Evolutionary conservation across 2,888 invertebrate species (phyloP).

Genomic region (Tyria jacobaeae): DNA sequence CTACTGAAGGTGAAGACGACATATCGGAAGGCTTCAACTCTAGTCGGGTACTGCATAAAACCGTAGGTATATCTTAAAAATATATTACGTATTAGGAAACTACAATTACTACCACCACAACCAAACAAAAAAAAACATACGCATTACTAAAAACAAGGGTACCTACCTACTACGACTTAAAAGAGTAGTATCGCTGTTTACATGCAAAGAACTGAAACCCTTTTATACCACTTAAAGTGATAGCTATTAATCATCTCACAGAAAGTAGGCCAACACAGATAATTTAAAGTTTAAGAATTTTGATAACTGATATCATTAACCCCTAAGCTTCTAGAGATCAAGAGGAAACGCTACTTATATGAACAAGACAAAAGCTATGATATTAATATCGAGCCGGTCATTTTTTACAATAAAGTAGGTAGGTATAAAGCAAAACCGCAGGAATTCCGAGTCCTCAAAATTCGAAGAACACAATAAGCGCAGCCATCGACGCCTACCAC

Average conservation of each 20-base stretch:
- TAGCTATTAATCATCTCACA: conserved; percentile 5
- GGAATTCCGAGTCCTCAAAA: conserved; percentile 58
- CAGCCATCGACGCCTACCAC: conserved; percentile 78
- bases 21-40: too few relatives aligned
- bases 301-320: not conserved
- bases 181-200: not conserved
- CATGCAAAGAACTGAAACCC: not conserved
- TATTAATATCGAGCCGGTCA: conserved; percentile 25
- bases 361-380: conserved; percentile 19
- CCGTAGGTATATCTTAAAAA: too few relatives aligned
- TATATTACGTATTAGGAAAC: too few relatives aligned
- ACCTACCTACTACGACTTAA: not conserved
- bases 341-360: conserved; percentile 4
- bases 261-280: conserved; percentile 8
- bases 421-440: conserved; percentile 44
- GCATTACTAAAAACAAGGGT: not conserved
- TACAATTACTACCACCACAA: too few relatives aligned
- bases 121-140: too few relatives aligned
- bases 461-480: conserved; percentile 73
- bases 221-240: not conserved
- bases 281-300: not conserved
- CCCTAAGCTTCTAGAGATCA: not conserved
- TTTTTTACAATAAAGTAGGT: conserved; percentile 28
- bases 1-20: too few relatives aligned
- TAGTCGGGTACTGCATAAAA: too few relatives aligned